Evolutionary conservation across 2,888 invertebrate genomes (phyloP).

Genomic region (Folsomia manolachei): DNA sequence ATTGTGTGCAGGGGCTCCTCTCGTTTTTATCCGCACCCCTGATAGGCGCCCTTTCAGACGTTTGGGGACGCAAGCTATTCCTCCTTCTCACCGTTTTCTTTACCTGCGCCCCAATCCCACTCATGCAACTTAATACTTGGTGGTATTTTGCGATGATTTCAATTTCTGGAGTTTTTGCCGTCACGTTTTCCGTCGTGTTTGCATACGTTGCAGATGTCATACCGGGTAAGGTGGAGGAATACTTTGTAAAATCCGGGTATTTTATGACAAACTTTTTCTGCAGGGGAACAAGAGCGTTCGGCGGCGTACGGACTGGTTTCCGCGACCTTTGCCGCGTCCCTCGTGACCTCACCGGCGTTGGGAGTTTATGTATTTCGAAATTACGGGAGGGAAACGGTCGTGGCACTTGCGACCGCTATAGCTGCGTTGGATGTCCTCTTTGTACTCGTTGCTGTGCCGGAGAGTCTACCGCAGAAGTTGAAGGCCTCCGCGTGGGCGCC

Average conservation of each 20-base stretch:
- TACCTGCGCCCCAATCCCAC: conserved; percentile 96
- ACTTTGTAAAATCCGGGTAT: too few species aligned
- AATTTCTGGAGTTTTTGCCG: conserved; percentile 97
- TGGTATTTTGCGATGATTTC: conserved; percentile 99
- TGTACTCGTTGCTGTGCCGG: conserved; percentile 92
- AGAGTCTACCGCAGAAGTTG: conserved; percentile 93
- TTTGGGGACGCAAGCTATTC: conserved; percentile 18
- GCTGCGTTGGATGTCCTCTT: conserved; percentile 96
- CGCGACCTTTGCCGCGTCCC: conserved; percentile 97
- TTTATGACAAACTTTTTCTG: too few species aligned
- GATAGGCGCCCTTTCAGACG: conserved; percentile 63
- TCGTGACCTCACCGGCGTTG: conserved; percentile 96
- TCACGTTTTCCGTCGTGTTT: conserved; percentile 98
- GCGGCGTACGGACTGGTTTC: conserved; percentile 95
- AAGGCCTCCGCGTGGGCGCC: conserved; percentile 72
- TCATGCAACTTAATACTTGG: conserved; percentile 98
- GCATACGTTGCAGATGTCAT: conserved; percentile 99
- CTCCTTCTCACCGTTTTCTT: conserved; percentile 90
- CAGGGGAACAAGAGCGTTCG: conserved; percentile 87
- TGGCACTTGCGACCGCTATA: conserved; percentile 91
- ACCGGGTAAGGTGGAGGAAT: conserved; percentile 35
- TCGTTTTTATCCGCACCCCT: conserved; percentile 97
- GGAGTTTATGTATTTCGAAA: conserved; percentile 84
- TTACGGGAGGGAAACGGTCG: conserved; percentile 80
- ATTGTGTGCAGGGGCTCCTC: conserved; percentile 70